Percentiles rank a stretch among this genome's conserved stretches.
phyloP scores from a whole-genome alignment of 2,113 vertebrate species.

The Guaruba guarouba region DNA sequence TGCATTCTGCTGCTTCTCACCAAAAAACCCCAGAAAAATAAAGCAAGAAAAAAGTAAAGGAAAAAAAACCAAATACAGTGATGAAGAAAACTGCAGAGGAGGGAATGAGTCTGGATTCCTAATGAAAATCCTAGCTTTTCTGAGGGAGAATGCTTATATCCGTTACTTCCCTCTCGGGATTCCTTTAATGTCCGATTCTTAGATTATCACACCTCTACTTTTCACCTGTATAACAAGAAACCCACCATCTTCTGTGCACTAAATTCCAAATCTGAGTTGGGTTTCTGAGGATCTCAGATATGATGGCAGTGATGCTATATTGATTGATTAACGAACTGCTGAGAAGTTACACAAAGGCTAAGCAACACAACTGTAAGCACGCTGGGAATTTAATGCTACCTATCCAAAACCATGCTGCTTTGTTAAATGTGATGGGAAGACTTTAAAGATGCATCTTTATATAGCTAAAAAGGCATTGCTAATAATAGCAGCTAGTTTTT shows the following conservation, averaged over 20 bases:
- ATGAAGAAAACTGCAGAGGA: background rate
- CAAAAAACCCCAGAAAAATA: fast-evolving
- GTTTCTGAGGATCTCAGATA: background rate
- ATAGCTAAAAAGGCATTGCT: background rate
- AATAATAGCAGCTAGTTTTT: background rate
- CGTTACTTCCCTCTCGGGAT: background rate
- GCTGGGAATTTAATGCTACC: background rate
- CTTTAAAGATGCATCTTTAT: background rate
- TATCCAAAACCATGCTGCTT: background rate
- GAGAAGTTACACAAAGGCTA: background rate
- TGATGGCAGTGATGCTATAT: background rate
- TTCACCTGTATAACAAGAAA: background rate
- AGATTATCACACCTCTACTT: background rate
- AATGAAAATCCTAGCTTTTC: background rate
- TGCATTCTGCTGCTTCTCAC: background rate
- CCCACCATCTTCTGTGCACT: background rate
- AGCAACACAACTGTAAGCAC: background rate
- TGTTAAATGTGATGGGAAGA: background rate
- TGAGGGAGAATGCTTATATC: background rate
- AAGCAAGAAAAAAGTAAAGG: background rate
- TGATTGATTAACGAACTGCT: background rate
- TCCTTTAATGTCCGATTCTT: background rate
- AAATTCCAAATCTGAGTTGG: background rate
- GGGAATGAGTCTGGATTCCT: background rate
- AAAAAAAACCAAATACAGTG: background rate